phyloP scores from a whole-genome alignment of 1,140 invertebrate species.

The Venustaconcha ellipsiformis region DNA sequence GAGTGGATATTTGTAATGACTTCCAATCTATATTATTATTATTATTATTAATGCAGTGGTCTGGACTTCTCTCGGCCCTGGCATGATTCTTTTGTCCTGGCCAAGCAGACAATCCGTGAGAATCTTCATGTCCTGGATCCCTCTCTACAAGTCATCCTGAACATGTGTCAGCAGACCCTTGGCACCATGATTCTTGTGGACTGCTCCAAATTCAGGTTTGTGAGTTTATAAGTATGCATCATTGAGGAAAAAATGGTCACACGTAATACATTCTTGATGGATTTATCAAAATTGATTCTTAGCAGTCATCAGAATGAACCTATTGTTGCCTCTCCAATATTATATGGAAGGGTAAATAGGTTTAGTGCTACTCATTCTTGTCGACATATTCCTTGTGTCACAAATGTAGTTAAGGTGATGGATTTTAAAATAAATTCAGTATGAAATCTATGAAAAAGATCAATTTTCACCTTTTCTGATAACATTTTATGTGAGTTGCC shows the following conservation, averaged over 20 bases:
- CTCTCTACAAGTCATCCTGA: slow-evolving; percentile 59
- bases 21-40: too few species aligned
- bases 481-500: too few species aligned
- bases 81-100: slow-evolving; percentile 58
- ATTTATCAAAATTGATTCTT: not conserved
- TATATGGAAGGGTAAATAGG: too few species aligned
- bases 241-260: not conserved
- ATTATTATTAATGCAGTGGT: slow-evolving; percentile 52
- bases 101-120: slow-evolving; percentile 49
- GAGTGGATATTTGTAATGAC: too few species aligned
- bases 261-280: not conserved
- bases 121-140: slow-evolving; percentile 66
- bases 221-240: not conserved
- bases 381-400: too few species aligned
- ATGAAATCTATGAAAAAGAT: too few species aligned
- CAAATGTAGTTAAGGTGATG: too few species aligned
- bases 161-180: slow-evolving; percentile 63
- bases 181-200: slow-evolving; percentile 61
- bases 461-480: too few species aligned
- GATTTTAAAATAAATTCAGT: too few species aligned
- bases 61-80: slow-evolving; percentile 66
- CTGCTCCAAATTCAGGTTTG: slow-evolving; percentile 58
- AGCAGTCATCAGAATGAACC: not conserved
- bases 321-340: not conserved
- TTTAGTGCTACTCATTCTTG: too few species aligned